Evolutionary conservation across 1,140 invertebrate species (phyloP), one percentile per base, ranked within the genome.

Genomic region (Neodiprion pinetum): DNA sequence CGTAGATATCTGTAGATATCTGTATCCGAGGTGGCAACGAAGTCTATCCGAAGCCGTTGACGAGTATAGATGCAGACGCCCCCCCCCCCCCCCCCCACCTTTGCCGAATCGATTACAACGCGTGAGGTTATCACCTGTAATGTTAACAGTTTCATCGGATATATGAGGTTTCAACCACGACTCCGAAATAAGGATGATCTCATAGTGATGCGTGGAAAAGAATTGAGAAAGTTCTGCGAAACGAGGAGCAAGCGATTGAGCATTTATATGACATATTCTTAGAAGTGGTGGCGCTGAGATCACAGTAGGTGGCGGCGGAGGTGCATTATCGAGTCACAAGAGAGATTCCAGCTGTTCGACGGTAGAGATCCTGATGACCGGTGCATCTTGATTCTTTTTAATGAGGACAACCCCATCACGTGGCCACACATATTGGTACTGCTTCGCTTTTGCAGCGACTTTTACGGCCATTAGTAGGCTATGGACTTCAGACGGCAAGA

Each of bases 141-240:
- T 7, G 4, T 48, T 10, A 8, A 71, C 48, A 9, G 49, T 8
- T 7, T 21, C 4, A 21, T 71, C 70, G 11, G 40, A 8, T 7
- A 71, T 50, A 49, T 71, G 70, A 9, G 70, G 70, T 17, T 71
- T 71, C 11, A 71, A 49, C 70, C 70, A 71, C 11, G 70, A 71
- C 48, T 71, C 70, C 4, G 70, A 49, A 48, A 71, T 49, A 49
- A 71, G 48, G 11, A 71, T 71, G 3, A 50, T 50, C 23, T 50
- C 70, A 71, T 71, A 50, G 47, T 10, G 70, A 10, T 71, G 47
- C 11, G 47, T 8, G 9, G 70, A 12, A 21, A 71, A 71, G 23
- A 12, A 71, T 12, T 71, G 47, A 48, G 48, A 9, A 49, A 71
- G 17, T 71, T 71, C 70, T 10, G 11, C 9, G 48, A 8, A 21